These are phyloP conservation scores for Stegodyphus dumicola DNA, from an alignment of 1,140 invertebrate genomes.

Conservation along the genomic window DNA sequence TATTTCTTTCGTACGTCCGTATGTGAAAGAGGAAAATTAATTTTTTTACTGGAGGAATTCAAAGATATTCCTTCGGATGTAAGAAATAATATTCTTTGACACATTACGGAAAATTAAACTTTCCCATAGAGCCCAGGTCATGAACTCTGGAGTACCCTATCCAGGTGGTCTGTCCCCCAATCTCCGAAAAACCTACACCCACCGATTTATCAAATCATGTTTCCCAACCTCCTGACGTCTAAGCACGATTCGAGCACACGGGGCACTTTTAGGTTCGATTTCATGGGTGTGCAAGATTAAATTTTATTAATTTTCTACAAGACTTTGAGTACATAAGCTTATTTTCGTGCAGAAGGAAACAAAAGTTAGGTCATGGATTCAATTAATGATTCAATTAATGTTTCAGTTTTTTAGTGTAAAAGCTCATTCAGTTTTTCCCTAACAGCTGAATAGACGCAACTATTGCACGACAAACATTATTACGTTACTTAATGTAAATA, in stretches of 20 bases:
- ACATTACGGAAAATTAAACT: constrained; percentile 20
- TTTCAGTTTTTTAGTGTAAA: too few species aligned
- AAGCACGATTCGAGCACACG: not conserved
- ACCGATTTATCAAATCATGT: constrained; percentile 16
- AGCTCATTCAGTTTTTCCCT: too few species aligned
- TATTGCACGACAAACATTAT: too few species aligned
- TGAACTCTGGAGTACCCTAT: not conserved
- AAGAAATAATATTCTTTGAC: not conserved
- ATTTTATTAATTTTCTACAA: not conserved
- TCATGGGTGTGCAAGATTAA: not conserved
- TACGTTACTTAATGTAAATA: too few species aligned
- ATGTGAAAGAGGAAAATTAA: too few species aligned
- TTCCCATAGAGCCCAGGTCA: not conserved
- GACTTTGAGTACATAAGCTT: not conserved
- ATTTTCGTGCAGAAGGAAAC: not conserved
- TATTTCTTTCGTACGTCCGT: too few species aligned
- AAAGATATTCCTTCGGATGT: too few species aligned
- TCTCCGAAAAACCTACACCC: constrained; percentile 19
- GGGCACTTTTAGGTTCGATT: not conserved
- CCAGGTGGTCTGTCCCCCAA: constrained; percentile 17
- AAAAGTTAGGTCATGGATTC: too few species aligned
- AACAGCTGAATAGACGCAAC: too few species aligned
- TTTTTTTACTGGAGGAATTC: too few species aligned
- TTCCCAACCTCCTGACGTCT: not conserved
- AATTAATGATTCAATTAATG: too few species aligned